Conservation (phyloP, 2,113 vertebrate genomes). For the Paraplagusia blochii region DNA sequence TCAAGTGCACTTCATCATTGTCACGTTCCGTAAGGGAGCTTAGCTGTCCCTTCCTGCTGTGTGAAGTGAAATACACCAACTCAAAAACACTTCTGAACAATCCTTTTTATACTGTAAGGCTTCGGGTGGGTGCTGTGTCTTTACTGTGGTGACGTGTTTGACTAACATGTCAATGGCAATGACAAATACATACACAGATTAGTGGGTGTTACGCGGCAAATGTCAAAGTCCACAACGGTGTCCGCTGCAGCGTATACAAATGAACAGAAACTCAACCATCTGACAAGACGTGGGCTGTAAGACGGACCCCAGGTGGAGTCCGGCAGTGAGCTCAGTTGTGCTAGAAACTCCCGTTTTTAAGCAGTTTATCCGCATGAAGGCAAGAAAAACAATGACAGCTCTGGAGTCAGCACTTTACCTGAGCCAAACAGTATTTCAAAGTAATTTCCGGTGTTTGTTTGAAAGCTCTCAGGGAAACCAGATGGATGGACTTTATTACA, state of each 20-base stretch:
- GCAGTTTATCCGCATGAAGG: slow-evolving; percentile 21
- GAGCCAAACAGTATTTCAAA: slow-evolving; percentile 35
- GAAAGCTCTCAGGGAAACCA: slow-evolving; percentile 16
- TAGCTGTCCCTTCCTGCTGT: slow-evolving; percentile 44
- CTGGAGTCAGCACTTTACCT: slow-evolving; percentile 24
- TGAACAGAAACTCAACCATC: slow-evolving; percentile 26
- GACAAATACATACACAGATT: background rate
- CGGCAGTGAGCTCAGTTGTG: slow-evolving; percentile 65
- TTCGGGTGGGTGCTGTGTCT: slow-evolving; percentile 70
- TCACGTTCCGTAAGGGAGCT: slow-evolving; percentile 52
- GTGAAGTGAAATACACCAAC: slow-evolving; percentile 69
- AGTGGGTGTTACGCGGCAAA: slow-evolving; percentile 2
- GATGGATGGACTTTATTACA: slow-evolving; percentile 26
- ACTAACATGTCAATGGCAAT: slow-evolving; percentile 10
- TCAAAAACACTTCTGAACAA: slow-evolving; percentile 54
- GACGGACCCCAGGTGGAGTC: slow-evolving; percentile 30
- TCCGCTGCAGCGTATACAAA: slow-evolving; percentile 25
- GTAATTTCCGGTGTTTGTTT: slow-evolving; percentile 32
- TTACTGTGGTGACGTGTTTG: slow-evolving; percentile 29
- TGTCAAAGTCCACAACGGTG: slow-evolving; percentile 10
- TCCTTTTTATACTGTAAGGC: slow-evolving; percentile 71
- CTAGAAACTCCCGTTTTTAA: slow-evolving; percentile 42
- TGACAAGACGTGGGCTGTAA: slow-evolving; percentile 11
- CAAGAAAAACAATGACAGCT: slow-evolving; percentile 19
- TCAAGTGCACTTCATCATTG: slow-evolving; percentile 77